phyloP scores from a whole-genome alignment of 2,797 vertebrate genomes.

The Corythornis leucogaster region DNA sequence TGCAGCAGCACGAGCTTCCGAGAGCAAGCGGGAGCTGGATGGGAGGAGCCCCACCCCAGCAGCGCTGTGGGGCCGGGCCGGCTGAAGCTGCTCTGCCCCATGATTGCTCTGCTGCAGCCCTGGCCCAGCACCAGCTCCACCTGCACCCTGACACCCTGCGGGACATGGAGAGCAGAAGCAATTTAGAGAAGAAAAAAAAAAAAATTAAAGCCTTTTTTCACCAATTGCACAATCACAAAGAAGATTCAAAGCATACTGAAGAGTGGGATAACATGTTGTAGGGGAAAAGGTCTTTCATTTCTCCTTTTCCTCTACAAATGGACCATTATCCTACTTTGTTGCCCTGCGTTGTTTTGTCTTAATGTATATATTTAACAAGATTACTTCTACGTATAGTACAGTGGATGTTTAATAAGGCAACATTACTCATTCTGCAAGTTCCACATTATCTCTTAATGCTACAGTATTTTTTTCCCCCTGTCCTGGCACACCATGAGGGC shows the following conservation, averaged over 20 bases:
- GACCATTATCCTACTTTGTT: not conserved
- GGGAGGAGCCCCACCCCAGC: too few relatives aligned
- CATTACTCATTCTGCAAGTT: not conserved
- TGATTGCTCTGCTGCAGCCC: not conserved
- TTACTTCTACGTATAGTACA: not conserved
- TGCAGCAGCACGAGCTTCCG: not conserved
- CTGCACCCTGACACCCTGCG: accelerated
- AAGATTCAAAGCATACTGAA: not conserved
- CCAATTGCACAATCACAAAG: not conserved
- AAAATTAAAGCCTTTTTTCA: not conserved
- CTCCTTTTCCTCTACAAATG: not conserved
- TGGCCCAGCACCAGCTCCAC: not conserved
- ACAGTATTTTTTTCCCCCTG: not conserved
- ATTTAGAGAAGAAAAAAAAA: not conserved
- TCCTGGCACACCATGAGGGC: not conserved
- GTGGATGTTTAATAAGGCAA: conserved; percentile 2
- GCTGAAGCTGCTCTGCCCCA: too few relatives aligned
- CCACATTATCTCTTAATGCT: not conserved
- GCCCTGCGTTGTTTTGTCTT: not conserved
- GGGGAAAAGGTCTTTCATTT: not conserved
- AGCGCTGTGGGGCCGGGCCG: not conserved
- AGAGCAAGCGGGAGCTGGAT: accelerated
- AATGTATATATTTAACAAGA: not conserved
- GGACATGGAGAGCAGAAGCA: not conserved
- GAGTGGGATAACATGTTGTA: not conserved